Percentiles rank a stretch among this genome's conserved stretches.
Evolutionary conservation across 2,113 vertebrate species (phyloP).

Genomic region (Xiphias gladius): DNA sequence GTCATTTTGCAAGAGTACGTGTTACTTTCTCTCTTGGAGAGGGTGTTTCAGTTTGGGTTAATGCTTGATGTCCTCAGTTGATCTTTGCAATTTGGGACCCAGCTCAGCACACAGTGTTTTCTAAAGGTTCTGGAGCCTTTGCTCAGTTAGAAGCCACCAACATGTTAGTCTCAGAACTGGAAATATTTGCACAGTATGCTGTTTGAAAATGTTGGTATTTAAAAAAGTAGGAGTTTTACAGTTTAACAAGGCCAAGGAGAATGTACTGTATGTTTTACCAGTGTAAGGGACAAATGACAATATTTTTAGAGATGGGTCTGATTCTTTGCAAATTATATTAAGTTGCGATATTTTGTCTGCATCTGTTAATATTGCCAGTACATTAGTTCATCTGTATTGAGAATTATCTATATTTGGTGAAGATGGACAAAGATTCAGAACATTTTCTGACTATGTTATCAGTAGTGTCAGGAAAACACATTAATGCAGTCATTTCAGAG

Average conservation of each 20-base stretch:
- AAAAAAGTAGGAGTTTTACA: background rate
- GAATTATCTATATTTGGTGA: background rate
- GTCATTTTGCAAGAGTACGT: constrained; percentile 8
- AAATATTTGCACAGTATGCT: constrained; percentile 10
- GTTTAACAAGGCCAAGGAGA: constrained; percentile 16
- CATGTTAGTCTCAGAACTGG: constrained; percentile 15
- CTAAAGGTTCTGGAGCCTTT: background rate
- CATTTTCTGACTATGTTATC: background rate
- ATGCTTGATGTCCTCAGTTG: constrained; percentile 35
- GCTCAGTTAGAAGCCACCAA: constrained; percentile 6
- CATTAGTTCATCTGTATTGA: background rate
- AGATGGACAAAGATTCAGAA: background rate
- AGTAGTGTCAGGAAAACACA: background rate
- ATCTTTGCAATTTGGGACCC: constrained; percentile 27
- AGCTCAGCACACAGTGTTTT: constrained; percentile 35
- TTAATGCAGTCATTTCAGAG: background rate
- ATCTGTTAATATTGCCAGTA: background rate
- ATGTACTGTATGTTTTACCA: background rate
- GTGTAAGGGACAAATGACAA: background rate
- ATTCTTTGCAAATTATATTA: background rate
- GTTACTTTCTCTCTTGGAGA: background rate
- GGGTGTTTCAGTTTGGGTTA: constrained; percentile 29
- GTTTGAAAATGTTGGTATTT: constrained; percentile 5
- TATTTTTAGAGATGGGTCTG: background rate
- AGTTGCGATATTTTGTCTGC: background rate